Evolutionary conservation across 1,140 invertebrate genomes (phyloP).

Genomic region (Sitobion miscanthi): DNA sequence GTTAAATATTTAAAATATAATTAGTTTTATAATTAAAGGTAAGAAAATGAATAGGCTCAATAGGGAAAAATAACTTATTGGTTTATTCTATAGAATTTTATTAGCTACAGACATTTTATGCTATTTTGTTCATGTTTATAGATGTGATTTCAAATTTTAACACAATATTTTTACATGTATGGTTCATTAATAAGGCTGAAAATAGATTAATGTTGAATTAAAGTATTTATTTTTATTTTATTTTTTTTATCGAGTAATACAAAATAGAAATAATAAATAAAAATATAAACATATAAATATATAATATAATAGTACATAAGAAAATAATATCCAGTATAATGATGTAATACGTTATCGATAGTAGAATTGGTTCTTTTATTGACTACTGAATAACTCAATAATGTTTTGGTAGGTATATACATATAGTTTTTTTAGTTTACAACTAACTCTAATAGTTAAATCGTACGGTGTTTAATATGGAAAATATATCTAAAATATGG

Average conservation of each 20-base stretch:
- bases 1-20: background rate
- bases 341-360: background rate
- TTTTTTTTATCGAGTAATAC: background rate
- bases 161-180: background rate
- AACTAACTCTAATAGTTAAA: constrained; percentile 21
- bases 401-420: background rate
- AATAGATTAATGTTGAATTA: background rate
- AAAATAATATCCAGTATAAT: background rate
- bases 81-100: background rate
- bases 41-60: background rate
- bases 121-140: background rate
- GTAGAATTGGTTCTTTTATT: background rate
- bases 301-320: background rate
- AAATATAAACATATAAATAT: background rate
- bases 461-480: background rate
- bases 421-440: background rate
- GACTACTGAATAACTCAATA: background rate
- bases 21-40: background rate
- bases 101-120: background rate
- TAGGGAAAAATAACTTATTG: background rate
- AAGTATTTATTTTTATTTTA: background rate
- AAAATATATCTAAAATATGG: background rate
- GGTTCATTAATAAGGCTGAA: background rate
- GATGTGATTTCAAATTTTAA: background rate
- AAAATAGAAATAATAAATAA: background rate